Percentiles rank a stretch among this genome's conserved stretches.
phyloP scores from a whole-genome alignment of 2,888 invertebrate genomes.

The Standfussiana lucernea region DNA sequence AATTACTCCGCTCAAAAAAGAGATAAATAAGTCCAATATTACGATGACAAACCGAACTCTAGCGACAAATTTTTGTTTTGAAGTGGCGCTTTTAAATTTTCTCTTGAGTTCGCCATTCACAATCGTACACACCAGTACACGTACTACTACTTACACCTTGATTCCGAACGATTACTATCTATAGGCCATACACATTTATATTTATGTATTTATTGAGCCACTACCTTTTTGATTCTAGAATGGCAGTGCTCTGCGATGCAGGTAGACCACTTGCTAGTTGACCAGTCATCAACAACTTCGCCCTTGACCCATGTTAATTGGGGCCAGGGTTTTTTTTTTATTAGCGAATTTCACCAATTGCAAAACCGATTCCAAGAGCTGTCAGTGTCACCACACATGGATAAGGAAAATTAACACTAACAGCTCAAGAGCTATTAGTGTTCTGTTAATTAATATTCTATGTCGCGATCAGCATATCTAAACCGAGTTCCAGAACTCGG shows the following conservation, averaged over 20 bases:
- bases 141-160: neutral
- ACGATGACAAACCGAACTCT: no score
- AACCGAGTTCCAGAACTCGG: no score
- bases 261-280: neutral
- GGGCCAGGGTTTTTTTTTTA: neutral
- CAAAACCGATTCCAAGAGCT: neutral
- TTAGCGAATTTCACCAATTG: neutral
- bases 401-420: neutral
- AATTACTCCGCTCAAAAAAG: constrained; percentile 4
- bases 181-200: neutral
- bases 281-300: neutral
- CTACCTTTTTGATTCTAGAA: no score
- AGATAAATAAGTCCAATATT: no score
- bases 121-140: neutral
- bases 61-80: neutral
- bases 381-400: neutral
- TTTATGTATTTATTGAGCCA: neutral
- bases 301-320: neutral
- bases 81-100: no score
- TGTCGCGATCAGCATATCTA: no score
- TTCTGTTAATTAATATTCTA: no score
- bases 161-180: neutral
- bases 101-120: neutral
- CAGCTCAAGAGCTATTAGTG: no score
- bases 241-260: neutral